Conservation (phyloP, 2,797 vertebrate species). For the Chrosomus eos region DNA sequence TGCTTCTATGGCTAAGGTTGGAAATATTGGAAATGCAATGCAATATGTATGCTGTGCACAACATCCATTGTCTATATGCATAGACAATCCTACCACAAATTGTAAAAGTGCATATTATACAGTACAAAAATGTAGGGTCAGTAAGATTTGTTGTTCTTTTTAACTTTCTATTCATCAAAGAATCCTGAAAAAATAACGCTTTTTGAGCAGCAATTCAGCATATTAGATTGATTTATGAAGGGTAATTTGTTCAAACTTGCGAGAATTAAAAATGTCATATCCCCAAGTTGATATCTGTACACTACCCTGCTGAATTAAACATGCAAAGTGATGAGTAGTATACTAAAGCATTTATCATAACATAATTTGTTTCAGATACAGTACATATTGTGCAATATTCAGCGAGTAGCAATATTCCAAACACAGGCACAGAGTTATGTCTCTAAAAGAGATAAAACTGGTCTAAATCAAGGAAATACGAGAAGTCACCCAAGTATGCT, state of each 20-base stretch:
- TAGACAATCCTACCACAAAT: background rate
- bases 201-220: background rate
- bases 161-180: background rate
- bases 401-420: background rate
- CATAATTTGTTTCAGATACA: background rate
- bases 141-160: background rate
- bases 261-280: background rate
- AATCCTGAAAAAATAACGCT: background rate
- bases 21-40: too few relatives aligned
- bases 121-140: background rate
- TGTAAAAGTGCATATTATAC: background rate
- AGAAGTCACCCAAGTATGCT: slow-evolving; percentile 19
- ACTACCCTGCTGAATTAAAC: background rate
- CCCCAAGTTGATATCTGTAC: background rate
- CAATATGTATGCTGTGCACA: too few relatives aligned
- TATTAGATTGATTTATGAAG: background rate
- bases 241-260: background rate
- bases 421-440: background rate
- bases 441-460: background rate
- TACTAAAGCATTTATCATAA: background rate
- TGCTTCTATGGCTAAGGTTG: background rate
- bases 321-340: background rate
- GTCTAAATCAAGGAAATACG: background rate
- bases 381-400: background rate
- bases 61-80: background rate